Evolutionary conservation across 2,888 invertebrate species (phyloP).

Genomic region (Neria commutata): DNA sequence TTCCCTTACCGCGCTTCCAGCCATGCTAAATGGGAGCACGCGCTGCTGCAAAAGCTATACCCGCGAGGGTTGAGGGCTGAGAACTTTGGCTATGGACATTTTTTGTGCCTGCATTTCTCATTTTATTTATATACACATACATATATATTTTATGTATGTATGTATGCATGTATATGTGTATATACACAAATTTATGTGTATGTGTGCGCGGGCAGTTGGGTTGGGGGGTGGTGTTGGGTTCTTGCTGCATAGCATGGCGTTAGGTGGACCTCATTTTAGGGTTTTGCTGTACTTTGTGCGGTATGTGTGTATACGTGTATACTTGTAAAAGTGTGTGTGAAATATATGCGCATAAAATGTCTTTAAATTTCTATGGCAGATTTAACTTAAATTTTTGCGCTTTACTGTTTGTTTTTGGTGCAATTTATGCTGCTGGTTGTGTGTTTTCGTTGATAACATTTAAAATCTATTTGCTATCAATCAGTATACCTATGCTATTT

Average conservation of each 20-base stretch:
- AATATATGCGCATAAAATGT: too few relatives aligned
- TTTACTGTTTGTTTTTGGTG: constrained; percentile 14
- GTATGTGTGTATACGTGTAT: constrained; percentile 5
- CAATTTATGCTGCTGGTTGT: neutral
- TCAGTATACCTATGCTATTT: too few relatives aligned
- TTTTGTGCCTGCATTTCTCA: neutral
- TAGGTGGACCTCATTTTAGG: constrained; percentile 22
- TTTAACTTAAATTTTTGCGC: neutral
- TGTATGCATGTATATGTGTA: neutral
- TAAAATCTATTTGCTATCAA: constrained; percentile 4
- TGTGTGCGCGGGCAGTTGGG: neutral
- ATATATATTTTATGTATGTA: neutral
- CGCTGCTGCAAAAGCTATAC: neutral
- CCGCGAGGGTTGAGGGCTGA: neutral
- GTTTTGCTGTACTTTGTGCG: constrained; percentile 18
- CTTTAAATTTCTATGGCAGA: too few relatives aligned
- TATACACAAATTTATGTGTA: constrained; percentile 2
- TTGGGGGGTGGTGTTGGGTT: constrained; percentile 37
- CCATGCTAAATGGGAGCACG: neutral
- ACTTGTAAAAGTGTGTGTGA: constrained; percentile 9
- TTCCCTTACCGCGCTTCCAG: too few relatives aligned
- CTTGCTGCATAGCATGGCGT: constrained; percentile 36
- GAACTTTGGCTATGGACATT: neutral
- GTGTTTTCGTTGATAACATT: neutral
- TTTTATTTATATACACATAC: neutral